phyloP scores from a whole-genome alignment of 2,113 vertebrate species.

The Microtus pennsylvanicus region DNA sequence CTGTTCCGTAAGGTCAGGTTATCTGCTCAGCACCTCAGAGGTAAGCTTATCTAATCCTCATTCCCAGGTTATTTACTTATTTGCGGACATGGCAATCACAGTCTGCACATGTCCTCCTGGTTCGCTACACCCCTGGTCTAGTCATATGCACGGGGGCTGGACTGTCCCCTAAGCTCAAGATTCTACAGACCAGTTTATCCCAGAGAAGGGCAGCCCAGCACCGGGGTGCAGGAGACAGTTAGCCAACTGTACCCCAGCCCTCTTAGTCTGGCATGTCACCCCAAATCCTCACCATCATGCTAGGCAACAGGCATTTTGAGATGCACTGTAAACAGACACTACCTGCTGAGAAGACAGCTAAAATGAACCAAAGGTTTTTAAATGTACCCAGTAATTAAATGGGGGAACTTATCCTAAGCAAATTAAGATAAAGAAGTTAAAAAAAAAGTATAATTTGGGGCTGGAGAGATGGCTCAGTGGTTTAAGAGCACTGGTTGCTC shows the following conservation, averaged over 20 bases:
- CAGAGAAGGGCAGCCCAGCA: background rate
- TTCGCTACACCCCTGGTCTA: background rate
- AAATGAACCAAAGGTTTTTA: background rate
- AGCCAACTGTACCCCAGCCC: background rate
- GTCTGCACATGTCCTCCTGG: background rate
- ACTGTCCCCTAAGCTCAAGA: background rate
- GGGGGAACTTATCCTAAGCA: background rate
- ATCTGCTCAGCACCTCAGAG: background rate
- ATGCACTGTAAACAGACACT: fast-evolving
- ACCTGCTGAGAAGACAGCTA: background rate
- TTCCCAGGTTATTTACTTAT: background rate
- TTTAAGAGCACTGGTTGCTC: no score
- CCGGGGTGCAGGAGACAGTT: no score
- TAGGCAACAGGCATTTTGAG: background rate
- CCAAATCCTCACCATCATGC: background rate
- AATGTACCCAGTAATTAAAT: background rate
- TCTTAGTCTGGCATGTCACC: background rate
- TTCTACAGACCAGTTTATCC: background rate
- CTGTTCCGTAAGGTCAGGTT: fast-evolving
- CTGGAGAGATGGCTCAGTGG: no score
- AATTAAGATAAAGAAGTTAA: background rate
- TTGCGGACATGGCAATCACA: background rate
- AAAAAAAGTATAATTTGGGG: background rate
- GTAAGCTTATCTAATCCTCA: background rate
- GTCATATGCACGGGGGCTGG: fast-evolving